Conservation (phyloP, 2,888 invertebrate species). For the Melangyna quadrimaculata region DNA sequence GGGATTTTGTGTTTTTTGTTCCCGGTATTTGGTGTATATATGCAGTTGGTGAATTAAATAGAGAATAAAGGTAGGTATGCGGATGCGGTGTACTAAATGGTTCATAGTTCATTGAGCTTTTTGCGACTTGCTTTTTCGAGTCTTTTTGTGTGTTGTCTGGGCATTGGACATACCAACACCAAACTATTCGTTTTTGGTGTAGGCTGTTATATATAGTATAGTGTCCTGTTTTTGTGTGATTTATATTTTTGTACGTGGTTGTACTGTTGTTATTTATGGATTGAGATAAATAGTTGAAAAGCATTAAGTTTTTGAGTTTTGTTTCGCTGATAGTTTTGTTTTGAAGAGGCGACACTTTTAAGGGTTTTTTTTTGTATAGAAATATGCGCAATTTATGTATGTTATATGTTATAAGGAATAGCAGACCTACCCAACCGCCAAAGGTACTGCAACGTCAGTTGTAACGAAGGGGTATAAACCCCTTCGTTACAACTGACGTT, state of each 20-base stretch:
- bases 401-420: too few relatives aligned
- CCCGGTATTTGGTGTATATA: neutral
- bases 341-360: neutral
- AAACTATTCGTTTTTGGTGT: neutral
- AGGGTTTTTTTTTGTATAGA: too few relatives aligned
- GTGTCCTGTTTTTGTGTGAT: constrained; percentile 17
- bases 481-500: too few relatives aligned
- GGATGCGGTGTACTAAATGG: constrained; percentile 48
- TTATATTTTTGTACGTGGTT: constrained; percentile 28
- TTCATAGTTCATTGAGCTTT: constrained; percentile 52
- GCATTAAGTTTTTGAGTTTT: neutral
- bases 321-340: neutral
- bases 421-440: too few relatives aligned
- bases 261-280: constrained; percentile 44
- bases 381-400: too few relatives aligned
- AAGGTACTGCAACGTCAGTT: too few relatives aligned
- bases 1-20: constrained; percentile 11
- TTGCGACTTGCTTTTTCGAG: constrained; percentile 19
- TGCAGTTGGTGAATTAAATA: constrained; percentile 19
- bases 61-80: constrained; percentile 43
- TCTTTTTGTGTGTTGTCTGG: constrained; percentile 6
- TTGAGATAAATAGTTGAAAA: constrained; percentile 29
- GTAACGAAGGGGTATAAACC: too few relatives aligned
- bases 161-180: too few relatives aligned
- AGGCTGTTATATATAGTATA: neutral